A percentile compares a stretch with the other conserved stretches of the same genome.
phyloP scores from a whole-genome alignment of 2,888 invertebrate genomes.

The Dicranocentrus wangi region DNA sequence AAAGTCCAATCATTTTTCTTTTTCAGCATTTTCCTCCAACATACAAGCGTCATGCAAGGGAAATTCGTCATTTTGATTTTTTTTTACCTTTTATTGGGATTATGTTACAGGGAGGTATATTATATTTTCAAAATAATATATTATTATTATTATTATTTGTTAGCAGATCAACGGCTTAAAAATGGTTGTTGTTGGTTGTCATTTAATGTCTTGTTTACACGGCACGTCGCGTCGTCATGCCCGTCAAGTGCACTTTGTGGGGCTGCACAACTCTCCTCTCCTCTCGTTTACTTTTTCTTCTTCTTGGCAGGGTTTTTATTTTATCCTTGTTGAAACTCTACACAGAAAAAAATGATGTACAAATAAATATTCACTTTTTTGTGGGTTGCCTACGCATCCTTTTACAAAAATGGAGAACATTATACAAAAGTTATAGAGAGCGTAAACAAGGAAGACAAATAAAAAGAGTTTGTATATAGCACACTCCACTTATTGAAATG shows the following conservation, averaged over 20 bases:
- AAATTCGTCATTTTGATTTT: too few species aligned
- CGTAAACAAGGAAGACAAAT: background rate
- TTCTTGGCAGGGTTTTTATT: too few species aligned
- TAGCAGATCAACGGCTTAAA: background rate
- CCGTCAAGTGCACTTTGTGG: too few species aligned
- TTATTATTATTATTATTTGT: background rate
- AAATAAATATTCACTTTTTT: background rate
- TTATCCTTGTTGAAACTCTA: too few species aligned
- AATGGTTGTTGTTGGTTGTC: background rate
- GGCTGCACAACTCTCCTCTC: too few species aligned
- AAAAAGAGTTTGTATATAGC: background rate
- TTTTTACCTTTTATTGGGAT: too few species aligned
- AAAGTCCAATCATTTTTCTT: too few species aligned
- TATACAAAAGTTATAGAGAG: background rate
- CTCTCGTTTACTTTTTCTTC: too few species aligned
- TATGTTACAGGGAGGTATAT: constrained; percentile 8
- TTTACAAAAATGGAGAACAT: constrained; percentile 16
- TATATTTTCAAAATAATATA: too few species aligned
- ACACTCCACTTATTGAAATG: constrained; percentile 16
- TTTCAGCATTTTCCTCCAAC: too few species aligned
- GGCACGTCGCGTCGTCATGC: background rate
- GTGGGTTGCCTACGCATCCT: constrained; percentile 5
- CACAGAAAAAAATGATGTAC: background rate
- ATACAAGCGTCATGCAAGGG: too few species aligned
- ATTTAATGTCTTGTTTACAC: constrained; percentile 4